Conservation (phyloP, 2,797 vertebrate species). For the Cyprinella venusta region DNA sequence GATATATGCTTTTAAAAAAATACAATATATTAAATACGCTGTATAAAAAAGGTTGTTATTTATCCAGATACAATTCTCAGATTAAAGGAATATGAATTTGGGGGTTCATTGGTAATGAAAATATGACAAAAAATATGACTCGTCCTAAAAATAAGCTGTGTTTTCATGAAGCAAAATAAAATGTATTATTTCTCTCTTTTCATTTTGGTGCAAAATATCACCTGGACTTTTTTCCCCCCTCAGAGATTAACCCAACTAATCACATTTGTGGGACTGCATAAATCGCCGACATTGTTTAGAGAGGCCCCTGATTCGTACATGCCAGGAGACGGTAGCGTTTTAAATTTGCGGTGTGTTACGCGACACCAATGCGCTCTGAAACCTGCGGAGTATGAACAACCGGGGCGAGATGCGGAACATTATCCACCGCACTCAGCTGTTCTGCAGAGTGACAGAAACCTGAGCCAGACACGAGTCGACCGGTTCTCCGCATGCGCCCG, state of each 20-base stretch:
- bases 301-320: slow-evolving; percentile 5
- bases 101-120: background rate
- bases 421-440: slow-evolving; percentile 34
- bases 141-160: background rate
- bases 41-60: background rate
- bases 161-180: background rate
- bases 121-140: background rate
- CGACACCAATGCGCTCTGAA: slow-evolving; percentile 27
- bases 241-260: slow-evolving; percentile 16
- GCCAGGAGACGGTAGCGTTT: background rate
- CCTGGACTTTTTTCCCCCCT: background rate
- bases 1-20: background rate
- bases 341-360: slow-evolving; percentile 6
- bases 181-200: background rate
- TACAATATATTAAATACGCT: background rate
- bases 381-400: slow-evolving; percentile 38
- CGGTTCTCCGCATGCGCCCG: slow-evolving; percentile 15
- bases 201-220: slow-evolving; percentile 6
- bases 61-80: background rate
- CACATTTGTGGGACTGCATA: slow-evolving; percentile 31
- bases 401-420: slow-evolving; percentile 2
- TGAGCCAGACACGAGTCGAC: background rate
- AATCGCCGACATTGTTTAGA: slow-evolving; percentile 16
- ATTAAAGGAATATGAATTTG: background rate
- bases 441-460: slow-evolving; percentile 43